Evolutionary conservation across 2,113 vertebrate genomes (phyloP).

Genomic region (Macroglossus sobrinus): DNA sequence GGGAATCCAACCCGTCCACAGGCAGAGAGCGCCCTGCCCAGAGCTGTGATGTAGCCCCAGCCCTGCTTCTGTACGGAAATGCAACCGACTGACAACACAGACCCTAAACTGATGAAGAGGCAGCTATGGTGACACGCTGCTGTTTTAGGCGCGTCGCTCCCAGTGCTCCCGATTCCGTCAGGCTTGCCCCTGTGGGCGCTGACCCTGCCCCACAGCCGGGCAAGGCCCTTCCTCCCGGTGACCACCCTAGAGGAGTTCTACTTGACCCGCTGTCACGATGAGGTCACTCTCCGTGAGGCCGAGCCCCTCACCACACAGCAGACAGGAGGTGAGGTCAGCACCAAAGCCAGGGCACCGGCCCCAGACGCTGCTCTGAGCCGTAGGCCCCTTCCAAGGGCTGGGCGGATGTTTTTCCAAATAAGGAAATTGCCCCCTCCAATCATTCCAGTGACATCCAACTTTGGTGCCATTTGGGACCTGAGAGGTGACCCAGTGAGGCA

Average conservation of each 20-base stretch:
- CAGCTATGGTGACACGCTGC: too few species aligned
- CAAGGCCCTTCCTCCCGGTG: rapidly evolving
- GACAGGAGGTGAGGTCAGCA: background rate
- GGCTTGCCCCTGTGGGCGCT: background rate
- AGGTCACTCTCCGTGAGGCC: background rate
- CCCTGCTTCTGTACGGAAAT: rapidly evolving
- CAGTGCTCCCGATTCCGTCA: background rate
- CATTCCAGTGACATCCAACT: background rate
- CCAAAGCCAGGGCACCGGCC: background rate
- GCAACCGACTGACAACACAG: background rate
- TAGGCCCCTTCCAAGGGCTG: background rate
- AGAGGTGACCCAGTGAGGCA: background rate
- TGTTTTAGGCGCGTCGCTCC: background rate
- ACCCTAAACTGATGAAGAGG: background rate
- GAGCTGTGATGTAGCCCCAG: background rate
- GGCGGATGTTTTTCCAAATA: background rate
- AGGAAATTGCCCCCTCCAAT: background rate
- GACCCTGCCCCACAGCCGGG: background rate
- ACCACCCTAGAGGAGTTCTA: background rate
- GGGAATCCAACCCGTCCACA: rapidly evolving
- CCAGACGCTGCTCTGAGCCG: background rate
- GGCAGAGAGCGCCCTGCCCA: background rate
- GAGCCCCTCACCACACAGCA: too few species aligned
- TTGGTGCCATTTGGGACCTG: background rate
- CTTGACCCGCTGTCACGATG: too few species aligned